These are phyloP conservation scores for Bombus vancouverensis DNA, from an alignment of 1,140 invertebrate genomes.

Conservation along the genomic window DNA sequence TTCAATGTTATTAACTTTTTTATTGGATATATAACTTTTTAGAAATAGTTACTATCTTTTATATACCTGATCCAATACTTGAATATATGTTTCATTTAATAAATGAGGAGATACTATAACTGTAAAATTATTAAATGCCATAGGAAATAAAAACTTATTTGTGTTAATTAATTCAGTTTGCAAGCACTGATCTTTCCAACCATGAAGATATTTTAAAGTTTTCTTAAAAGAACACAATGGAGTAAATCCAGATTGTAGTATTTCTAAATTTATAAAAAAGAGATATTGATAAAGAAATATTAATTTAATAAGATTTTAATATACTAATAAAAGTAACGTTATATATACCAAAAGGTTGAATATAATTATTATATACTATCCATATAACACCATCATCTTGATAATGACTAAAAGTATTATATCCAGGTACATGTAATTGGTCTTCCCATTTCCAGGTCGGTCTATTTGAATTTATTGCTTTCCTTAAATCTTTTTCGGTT, in stretches of 20 bases:
- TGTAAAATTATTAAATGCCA: slow-evolving; percentile 76
- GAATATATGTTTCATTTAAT: slow-evolving; percentile 67
- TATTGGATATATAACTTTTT: background rate
- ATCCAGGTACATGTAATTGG: slow-evolving; percentile 45
- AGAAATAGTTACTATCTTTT: slow-evolving; percentile 4
- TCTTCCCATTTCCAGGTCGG: slow-evolving; percentile 63
- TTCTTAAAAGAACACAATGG: slow-evolving; percentile 77
- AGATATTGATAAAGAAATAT: background rate
- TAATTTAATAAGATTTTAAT: slow-evolving; percentile 10
- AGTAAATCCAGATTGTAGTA: slow-evolving; percentile 79
- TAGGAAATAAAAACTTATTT: slow-evolving; percentile 75
- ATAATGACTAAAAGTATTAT: slow-evolving; percentile 73
- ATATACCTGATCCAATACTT: slow-evolving; percentile 14
- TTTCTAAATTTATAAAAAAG: slow-evolving; percentile 69
- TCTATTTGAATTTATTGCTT: slow-evolving; percentile 54
- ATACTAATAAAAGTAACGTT: slow-evolving; percentile 3
- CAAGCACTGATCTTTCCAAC: slow-evolving; percentile 79
- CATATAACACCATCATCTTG: slow-evolving; percentile 72
- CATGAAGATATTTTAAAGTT: slow-evolving; percentile 78
- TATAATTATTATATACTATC: slow-evolving; percentile 73
- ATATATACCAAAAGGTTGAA: slow-evolving; percentile 74
- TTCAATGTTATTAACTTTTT: slow-evolving; percentile 19
- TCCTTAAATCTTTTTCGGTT: slow-evolving; percentile 53
- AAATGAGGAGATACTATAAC: slow-evolving; percentile 74
- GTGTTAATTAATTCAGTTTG: slow-evolving; percentile 75